phyloP scores from a whole-genome alignment of 2,888 invertebrate genomes.

The Lasioglossum pauxillum region DNA sequence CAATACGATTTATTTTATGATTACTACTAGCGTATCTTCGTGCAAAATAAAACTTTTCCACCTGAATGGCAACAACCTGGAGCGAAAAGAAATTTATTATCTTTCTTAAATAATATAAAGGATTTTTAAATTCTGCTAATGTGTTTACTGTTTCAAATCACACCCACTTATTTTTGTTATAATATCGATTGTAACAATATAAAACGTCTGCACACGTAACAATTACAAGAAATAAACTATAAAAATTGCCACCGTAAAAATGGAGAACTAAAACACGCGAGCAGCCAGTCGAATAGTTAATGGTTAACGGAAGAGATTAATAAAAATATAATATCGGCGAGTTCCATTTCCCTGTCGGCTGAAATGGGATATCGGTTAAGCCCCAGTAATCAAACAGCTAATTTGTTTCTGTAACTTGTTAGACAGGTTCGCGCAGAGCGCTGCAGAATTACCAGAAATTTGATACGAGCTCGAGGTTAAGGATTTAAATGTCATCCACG shows the following conservation, averaged over 20 bases:
- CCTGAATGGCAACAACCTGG: no score
- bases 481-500: conserved; percentile 3
- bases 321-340: neutral
- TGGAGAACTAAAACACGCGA: neutral
- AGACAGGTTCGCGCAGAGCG: neutral
- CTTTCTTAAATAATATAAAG: no score
- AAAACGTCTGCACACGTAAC: no score
- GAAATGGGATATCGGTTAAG: neutral
- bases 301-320: neutral
- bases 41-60: no score
- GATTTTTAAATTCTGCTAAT: no score
- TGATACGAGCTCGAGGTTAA: neutral
- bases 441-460: neutral
- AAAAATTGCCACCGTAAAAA: neutral
- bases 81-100: no score
- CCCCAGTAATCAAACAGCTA: neutral
- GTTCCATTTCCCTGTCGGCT: neutral
- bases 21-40: no score
- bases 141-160: no score
- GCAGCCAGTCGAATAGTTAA: neutral
- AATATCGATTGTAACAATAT: no score
- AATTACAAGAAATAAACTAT: neutral
- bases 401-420: neutral
- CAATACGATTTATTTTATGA: neutral
- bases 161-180: no score